Percentiles rank a stretch among this genome's conserved stretches.
Evolutionary conservation across 53 echinoderm and acorn worm species (phyloP).

Genomic region (Astropecten irregularis): DNA sequence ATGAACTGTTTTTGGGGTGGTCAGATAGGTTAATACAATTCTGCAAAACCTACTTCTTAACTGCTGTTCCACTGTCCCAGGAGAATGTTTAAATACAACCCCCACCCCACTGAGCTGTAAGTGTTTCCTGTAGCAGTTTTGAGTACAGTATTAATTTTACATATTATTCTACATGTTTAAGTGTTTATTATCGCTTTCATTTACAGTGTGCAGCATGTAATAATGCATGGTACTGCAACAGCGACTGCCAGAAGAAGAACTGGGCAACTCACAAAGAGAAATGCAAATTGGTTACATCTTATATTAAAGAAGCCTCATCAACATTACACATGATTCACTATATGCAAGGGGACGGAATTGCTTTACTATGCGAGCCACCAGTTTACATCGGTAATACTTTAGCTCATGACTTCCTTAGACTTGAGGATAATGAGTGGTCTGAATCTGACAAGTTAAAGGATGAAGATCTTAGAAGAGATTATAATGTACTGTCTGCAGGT

Average conservation of each 20-base stretch:
- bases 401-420: slow-evolving; percentile 35
- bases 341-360: neutral
- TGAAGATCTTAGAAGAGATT: neutral
- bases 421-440: slow-evolving; percentile 37
- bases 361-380: neutral
- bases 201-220: slow-evolving; percentile 51
- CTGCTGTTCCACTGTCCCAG: too few relatives aligned
- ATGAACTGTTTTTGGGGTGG: too few relatives aligned
- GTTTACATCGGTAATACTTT: slow-evolving; percentile 22
- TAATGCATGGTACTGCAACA: slow-evolving; percentile 47
- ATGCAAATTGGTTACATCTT: neutral
- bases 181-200: neutral
- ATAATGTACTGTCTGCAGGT: slow-evolving; percentile 2
- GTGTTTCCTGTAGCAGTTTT: too few relatives aligned
- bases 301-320: neutral
- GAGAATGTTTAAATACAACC: too few relatives aligned
- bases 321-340: neutral
- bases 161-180: too few relatives aligned
- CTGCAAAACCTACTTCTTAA: too few relatives aligned
- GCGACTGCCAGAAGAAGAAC: slow-evolving; percentile 14
- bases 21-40: too few relatives aligned
- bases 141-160: too few relatives aligned
- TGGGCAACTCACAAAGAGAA: slow-evolving; percentile 1
- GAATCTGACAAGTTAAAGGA: neutral
- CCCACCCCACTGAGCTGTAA: too few relatives aligned